Evolutionary conservation across 2,888 invertebrate genomes (phyloP).

Genomic region (Odontocerum albicorne): DNA sequence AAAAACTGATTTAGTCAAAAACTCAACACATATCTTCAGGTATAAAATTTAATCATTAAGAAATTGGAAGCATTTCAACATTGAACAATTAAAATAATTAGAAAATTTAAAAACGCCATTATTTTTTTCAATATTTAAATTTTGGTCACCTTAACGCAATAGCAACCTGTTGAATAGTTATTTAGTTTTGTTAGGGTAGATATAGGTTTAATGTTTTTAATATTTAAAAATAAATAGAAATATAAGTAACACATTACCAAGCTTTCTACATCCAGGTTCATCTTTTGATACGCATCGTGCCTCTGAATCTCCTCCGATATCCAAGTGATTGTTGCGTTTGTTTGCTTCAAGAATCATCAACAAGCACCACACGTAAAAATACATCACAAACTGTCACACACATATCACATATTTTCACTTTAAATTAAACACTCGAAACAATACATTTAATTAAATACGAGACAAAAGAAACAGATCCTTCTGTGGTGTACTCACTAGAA

Average conservation of each 20-base stretch:
- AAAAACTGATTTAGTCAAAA: too few relatives aligned
- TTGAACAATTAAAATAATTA: too few relatives aligned
- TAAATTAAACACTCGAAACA: background rate
- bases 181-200: too few relatives aligned
- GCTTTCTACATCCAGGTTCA: conserved; percentile 72
- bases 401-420: conserved; percentile 18
- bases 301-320: conserved; percentile 27
- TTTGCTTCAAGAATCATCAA: conserved; percentile 12
- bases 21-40: too few relatives aligned
- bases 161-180: too few relatives aligned
- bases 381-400: conserved; percentile 21
- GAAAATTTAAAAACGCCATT: too few relatives aligned
- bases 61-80: too few relatives aligned
- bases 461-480: too few relatives aligned
- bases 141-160: too few relatives aligned
- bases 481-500: background rate
- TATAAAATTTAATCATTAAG: too few relatives aligned
- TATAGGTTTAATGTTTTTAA: background rate
- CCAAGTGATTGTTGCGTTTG: conserved; percentile 7
- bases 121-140: too few relatives aligned
- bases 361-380: conserved; percentile 23
- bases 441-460: background rate
- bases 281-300: conserved; percentile 67
- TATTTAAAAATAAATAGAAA: background rate
- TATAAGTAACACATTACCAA: conserved; percentile 54